Evolutionary conservation across 1,140 invertebrate genomes (phyloP), one percentile per base, ranked within the genome.

Genomic region (Drosophila sp.): DNA sequence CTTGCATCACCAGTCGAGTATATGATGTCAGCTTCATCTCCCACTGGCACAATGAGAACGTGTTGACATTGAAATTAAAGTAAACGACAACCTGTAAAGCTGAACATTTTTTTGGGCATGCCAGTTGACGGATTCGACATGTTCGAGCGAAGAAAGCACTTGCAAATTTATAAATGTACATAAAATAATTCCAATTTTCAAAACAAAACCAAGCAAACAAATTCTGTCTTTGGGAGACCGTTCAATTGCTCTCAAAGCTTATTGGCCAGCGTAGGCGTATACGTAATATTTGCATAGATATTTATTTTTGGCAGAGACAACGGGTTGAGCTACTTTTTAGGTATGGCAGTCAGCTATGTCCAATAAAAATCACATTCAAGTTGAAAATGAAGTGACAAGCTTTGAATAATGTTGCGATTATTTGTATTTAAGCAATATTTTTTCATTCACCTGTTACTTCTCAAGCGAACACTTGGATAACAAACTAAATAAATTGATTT

Each of bases 11-110:
- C 34, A 50, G n/a, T 16, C 36, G 32, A 51, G 78, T 41, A 27
- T 38, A 80, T 84, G 80, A 86, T 86, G 81, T 86, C 80, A 84
- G 69, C 78, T 43, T 53, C 71, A 58, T 57, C 51, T 65, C 43
- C 43, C 61, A 64, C 51, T 32, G n/a, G 54, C 11, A 14, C 54
- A 14, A 9, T 29, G 64, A 50, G 58, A 58, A 43, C 59, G 51
- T 46, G 66, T 65, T 78, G 76, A 72, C 76, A 78, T 78, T 76
- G 66, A 76, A 76, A 62, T 62, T 34, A 50, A 56, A 59, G 14
- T 9, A 14, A 32, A 27, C 54, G 38, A 51, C 43, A 62, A 63
- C 46, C 61, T 45, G 36, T 56, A 54, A 51, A n/a, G 41, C 48
- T 59, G 41, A 36, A 21, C 41, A 34, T 54, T 48, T 64, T 50